phyloP scores from a whole-genome alignment of 2,113 vertebrate species.

The Pithys albifrons region DNA sequence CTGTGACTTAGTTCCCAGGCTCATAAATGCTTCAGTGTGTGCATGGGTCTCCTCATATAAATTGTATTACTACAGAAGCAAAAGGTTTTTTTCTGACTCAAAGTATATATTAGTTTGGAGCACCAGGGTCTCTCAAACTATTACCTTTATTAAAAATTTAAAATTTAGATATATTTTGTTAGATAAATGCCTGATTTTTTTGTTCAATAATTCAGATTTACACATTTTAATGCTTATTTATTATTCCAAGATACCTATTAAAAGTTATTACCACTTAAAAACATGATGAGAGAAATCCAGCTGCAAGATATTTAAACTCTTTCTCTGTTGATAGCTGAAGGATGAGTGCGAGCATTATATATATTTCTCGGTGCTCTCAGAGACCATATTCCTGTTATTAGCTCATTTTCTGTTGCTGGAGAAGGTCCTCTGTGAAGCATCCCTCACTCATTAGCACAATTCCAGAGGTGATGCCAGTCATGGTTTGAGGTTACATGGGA shows the following conservation, averaged over 20 bases:
- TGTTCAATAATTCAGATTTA: neutral
- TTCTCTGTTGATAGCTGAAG: neutral
- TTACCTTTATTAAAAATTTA: neutral
- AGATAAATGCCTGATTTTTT: neutral
- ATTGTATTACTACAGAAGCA: neutral
- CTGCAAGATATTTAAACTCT: neutral
- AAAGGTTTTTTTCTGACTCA: neutral
- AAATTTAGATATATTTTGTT: neutral
- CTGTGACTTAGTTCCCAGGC: neutral
- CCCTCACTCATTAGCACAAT: neutral
- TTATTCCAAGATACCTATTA: neutral
- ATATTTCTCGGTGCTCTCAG: neutral
- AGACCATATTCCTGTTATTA: neutral
- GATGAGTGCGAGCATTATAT: neutral
- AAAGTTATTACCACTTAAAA: neutral
- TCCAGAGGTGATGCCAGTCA: rapidly evolving
- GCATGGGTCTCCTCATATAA: neutral
- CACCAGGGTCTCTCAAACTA: neutral
- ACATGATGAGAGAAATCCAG: neutral
- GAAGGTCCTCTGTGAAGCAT: neutral
- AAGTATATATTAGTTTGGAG: neutral
- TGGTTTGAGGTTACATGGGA: neutral
- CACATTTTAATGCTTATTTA: neutral
- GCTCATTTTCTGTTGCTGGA: neutral
- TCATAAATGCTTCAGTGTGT: neutral